Evolutionary conservation across 1,140 invertebrate species (phyloP).

Genomic region (Pemphigus obesinymphae): DNA sequence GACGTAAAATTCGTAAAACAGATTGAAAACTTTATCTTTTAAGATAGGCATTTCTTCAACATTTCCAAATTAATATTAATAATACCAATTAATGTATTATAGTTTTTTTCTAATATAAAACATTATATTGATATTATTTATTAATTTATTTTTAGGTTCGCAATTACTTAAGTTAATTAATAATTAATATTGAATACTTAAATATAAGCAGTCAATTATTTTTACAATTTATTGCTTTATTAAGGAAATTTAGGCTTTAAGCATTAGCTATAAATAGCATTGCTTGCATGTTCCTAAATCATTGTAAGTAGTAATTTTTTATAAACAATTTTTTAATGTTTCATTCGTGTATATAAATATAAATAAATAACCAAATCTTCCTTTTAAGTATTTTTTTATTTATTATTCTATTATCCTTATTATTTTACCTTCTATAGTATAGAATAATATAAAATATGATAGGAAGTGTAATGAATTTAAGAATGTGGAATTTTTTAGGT

Average conservation of each 20-base stretch:
- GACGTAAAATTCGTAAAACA: constrained; percentile 61
- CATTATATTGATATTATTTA: constrained; percentile 27
- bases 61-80: too few species aligned
- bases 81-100: constrained; percentile 35
- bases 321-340: constrained; percentile 1
- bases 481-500: too few species aligned
- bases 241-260: constrained; percentile 12
- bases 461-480: too few species aligned
- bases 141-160: constrained; percentile 10
- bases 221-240: constrained; percentile 9
- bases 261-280: background rate
- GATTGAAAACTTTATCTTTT: constrained; percentile 51
- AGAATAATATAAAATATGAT: too few species aligned
- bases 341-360: constrained; percentile 15
- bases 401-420: background rate
- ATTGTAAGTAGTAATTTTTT: constrained; percentile 30
- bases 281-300: constrained; percentile 31
- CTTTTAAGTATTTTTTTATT: background rate
- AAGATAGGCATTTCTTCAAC: background rate
- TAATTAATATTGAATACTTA: background rate
- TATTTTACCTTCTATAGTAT: too few species aligned
- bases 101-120: constrained; percentile 8
- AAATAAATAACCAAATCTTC: constrained; percentile 4
- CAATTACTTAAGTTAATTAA: constrained; percentile 1
- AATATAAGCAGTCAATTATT: constrained; percentile 18